Evolutionary conservation across 2,888 invertebrate genomes (phyloP).

Genomic region (Mythimna albipuncta): DNA sequence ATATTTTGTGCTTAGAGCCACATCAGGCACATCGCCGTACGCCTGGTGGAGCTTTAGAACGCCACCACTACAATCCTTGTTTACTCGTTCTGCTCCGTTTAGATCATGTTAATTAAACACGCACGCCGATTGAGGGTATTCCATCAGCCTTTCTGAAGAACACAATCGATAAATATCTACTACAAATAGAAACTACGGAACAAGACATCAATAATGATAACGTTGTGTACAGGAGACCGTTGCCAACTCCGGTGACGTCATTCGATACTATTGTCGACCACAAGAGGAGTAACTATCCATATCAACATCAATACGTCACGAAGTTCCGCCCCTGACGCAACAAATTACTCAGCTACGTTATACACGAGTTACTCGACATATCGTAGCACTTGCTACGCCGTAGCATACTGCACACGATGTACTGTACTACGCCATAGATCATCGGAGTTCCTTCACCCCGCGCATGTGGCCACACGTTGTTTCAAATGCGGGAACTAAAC

Average conservation of each 20-base stretch:
- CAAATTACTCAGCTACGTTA: constrained; percentile 15
- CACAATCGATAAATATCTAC: not conserved
- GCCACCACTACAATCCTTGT: not conserved
- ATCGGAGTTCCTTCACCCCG: constrained; percentile 40
- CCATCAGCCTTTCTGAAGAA: not conserved
- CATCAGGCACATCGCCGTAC: no score
- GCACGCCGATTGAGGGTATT: not conserved
- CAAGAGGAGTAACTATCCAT: not conserved
- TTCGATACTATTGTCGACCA: not conserved
- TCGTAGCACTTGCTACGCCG: constrained; percentile 48
- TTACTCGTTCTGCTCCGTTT: no score
- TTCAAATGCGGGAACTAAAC: constrained; percentile 10
- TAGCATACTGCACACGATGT: constrained; percentile 43
- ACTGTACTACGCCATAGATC: constrained; percentile 52
- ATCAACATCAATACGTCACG: constrained; percentile 5
- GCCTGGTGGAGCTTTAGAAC: not conserved
- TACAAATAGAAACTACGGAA: not conserved
- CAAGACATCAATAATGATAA: not conserved
- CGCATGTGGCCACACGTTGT: constrained; percentile 32
- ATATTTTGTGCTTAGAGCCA: no score
- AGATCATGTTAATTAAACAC: not conserved
- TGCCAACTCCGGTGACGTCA: not conserved
- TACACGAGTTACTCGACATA: not conserved
- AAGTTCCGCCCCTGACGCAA: constrained; percentile 4
- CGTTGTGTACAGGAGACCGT: not conserved